Conservation (phyloP, 2,113 vertebrate genomes). For the Pimephales promelas region DNA sequence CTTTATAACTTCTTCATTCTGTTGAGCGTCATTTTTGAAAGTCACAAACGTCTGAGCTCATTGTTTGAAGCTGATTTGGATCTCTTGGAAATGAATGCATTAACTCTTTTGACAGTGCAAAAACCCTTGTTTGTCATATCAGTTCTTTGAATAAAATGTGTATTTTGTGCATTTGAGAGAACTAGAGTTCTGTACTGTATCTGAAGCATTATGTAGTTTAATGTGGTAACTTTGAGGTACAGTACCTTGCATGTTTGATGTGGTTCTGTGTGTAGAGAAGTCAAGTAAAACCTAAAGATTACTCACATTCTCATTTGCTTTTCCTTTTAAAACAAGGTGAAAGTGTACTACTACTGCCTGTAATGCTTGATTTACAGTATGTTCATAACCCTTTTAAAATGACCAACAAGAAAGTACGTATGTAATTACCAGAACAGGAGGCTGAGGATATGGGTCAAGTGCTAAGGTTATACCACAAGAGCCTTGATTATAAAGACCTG, state of each 20-base stretch:
- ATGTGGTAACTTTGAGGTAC: neutral
- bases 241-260: conserved; percentile 7
- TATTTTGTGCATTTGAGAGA: neutral
- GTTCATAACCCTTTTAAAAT: neutral
- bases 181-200: neutral
- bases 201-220: neutral
- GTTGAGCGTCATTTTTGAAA: neutral
- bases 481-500: conserved; percentile 20
- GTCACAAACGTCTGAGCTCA: neutral
- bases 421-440: conserved; percentile 22
- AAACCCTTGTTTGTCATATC: neutral
- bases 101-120: neutral
- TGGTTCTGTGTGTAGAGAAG: neutral
- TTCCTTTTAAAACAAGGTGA: neutral
- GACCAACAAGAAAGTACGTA: conserved; percentile 31
- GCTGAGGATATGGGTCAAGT: neutral
- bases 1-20: neutral
- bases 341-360: neutral
- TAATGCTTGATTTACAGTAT: neutral
- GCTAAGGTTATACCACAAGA: conserved; percentile 9
- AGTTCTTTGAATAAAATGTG: neutral
- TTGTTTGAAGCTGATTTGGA: neutral
- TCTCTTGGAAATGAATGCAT: neutral
- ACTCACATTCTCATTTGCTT: neutral
- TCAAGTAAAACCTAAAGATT: neutral